These are phyloP conservation scores for Dyspetes luteomarginatus DNA, from an alignment of 2,888 invertebrate species.

Conservation along the genomic window DNA sequence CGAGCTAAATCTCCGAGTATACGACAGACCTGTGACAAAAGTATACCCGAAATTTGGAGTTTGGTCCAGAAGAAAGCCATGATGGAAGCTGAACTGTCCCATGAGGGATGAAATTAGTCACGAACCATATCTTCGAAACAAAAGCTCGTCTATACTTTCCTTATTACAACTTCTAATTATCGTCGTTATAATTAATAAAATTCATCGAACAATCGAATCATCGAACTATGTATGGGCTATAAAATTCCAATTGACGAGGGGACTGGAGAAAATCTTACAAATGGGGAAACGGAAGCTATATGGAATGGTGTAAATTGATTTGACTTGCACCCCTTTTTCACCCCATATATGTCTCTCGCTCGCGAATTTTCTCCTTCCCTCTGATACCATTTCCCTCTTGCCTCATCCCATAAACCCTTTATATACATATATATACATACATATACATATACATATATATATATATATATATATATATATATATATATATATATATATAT, in stretches of 20 bases:
- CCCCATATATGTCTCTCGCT: slow-evolving; percentile 10
- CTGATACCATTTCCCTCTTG: slow-evolving; percentile 32
- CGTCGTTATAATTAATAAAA: background rate
- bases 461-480: too few species aligned
- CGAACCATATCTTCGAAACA: slow-evolving; percentile 42
- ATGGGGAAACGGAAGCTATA: background rate
- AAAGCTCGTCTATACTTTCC: slow-evolving; percentile 18
- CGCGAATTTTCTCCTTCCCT: slow-evolving; percentile 36
- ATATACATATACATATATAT: too few species aligned
- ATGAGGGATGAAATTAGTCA: slow-evolving; percentile 35
- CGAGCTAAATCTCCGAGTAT: background rate
- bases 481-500: too few species aligned
- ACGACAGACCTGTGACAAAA: slow-evolving; percentile 45
- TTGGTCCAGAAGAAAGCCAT: slow-evolving; percentile 69
- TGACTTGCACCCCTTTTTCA: slow-evolving; percentile 51
- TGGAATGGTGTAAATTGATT: slow-evolving; percentile 73
- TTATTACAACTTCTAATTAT: background rate
- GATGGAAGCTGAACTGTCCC: slow-evolving; percentile 5
- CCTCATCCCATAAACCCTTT: slow-evolving; percentile 16
- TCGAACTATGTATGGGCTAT: background rate
- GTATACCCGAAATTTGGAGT: slow-evolving; percentile 70
- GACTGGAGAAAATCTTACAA: slow-evolving; percentile 48
- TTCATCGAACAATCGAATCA: background rate
- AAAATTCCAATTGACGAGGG: slow-evolving; percentile 1
- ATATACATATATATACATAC: too few species aligned